Percentiles rank a stretch among this genome's conserved stretches.
Evolutionary conservation across 2,888 invertebrate genomes (phyloP).

Genomic region (Machimus rusticus): DNA sequence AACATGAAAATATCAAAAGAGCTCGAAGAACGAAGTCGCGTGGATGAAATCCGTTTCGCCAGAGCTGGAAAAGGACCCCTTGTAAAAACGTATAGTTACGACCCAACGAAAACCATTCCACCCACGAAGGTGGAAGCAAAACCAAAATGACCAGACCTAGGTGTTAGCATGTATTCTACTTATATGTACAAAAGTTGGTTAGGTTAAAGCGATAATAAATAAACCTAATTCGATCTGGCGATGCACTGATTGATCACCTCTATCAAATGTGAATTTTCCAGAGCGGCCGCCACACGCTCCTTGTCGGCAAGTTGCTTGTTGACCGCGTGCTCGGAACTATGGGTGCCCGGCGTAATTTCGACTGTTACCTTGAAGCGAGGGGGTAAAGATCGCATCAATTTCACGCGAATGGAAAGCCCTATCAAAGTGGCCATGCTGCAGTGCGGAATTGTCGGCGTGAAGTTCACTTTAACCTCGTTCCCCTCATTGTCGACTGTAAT

Average conservation of each 20-base stretch:
- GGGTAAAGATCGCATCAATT: constrained; percentile 84
- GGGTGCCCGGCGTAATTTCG: constrained; percentile 89
- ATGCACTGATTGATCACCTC: constrained; percentile 96
- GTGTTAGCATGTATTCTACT: not conserved
- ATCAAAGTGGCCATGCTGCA: constrained; percentile 97
- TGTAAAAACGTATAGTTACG: constrained; percentile 84
- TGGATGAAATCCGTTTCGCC: constrained; percentile 81
- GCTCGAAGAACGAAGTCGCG: constrained; percentile 76
- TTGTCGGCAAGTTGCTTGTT: constrained; percentile 99
- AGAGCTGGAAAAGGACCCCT: constrained; percentile 87
- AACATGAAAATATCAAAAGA: constrained; percentile 82
- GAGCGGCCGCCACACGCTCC: constrained; percentile 95
- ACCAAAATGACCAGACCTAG: constrained; percentile 43
- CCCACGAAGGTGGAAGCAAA: constrained; percentile 54
- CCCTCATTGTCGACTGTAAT: constrained; percentile 78
- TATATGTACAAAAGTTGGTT: constrained; percentile 19
- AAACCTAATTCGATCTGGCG: constrained; percentile 51
- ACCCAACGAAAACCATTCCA: constrained; percentile 72
- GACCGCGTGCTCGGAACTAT: constrained; percentile 89
- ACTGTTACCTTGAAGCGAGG: constrained; percentile 86
- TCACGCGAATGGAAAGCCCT: constrained; percentile 91
- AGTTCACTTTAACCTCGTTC: constrained; percentile 77
- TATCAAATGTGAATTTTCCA: constrained; percentile 91
- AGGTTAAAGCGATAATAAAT: not conserved
- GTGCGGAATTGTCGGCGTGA: constrained; percentile 98